Conservation (phyloP, 2,888 invertebrate species). For the Adelognathus sp. region DNA sequence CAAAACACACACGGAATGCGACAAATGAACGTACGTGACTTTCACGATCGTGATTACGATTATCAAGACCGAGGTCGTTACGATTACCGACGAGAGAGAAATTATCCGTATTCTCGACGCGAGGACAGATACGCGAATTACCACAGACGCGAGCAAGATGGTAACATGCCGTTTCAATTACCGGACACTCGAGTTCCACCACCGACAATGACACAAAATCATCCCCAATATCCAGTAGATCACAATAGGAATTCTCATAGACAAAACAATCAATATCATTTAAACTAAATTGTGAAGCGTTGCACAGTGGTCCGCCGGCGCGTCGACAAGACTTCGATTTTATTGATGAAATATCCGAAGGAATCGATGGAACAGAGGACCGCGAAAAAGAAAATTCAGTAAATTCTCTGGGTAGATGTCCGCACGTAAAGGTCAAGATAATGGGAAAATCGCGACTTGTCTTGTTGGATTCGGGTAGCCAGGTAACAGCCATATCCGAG, state of each 20-base stretch:
- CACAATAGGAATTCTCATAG: not conserved
- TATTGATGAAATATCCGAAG: slow-evolving; percentile 20
- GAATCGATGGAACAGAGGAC: not conserved
- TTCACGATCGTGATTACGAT: not conserved
- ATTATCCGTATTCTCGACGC: not conserved
- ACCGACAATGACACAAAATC: not conserved
- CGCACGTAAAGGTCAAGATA: too few species aligned
- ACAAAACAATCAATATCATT: slow-evolving; percentile 7
- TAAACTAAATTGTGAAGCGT: slow-evolving; percentile 29
- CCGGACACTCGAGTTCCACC: slow-evolving; percentile 34
- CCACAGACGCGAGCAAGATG: not conserved
- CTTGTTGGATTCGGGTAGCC: slow-evolving; percentile 38
- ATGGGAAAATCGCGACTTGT: not conserved
- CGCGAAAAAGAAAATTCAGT: not conserved
- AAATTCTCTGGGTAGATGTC: not conserved
- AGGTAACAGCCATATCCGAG: slow-evolving; percentile 29
- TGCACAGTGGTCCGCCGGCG: slow-evolving; percentile 24
- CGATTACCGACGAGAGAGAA: not conserved
- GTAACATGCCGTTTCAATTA: not conserved
- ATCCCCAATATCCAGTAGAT: not conserved
- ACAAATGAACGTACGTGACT: not conserved
- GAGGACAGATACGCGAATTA: not conserved
- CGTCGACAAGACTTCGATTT: too few species aligned
- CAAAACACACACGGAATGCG: not conserved
- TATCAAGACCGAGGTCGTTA: not conserved